phyloP scores from a whole-genome alignment of 64 coral and sea anemone genomes.

The Pocillopora verrucosa region DNA sequence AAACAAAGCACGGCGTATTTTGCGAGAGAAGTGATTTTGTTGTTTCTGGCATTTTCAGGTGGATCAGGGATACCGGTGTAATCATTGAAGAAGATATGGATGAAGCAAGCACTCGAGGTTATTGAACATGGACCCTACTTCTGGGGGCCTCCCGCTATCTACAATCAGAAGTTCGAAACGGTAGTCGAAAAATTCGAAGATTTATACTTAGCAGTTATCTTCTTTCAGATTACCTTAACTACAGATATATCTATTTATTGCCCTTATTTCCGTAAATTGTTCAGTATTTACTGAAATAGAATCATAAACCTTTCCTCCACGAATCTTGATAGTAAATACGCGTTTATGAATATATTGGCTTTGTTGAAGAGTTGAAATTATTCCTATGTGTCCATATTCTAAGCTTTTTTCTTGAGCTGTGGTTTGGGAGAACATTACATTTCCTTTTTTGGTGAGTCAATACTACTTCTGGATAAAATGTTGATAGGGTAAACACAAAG shows the following conservation, averaged over 20 bases:
- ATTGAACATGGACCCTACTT: conserved; percentile 23
- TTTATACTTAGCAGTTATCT: neutral
- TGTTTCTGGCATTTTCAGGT: neutral
- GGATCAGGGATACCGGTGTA: conserved; percentile 17
- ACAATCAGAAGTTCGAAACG: neutral
- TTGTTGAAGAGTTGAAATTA: conserved; percentile 13
- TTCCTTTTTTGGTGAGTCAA: neutral
- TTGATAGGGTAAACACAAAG: neutral
- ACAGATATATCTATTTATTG: neutral
- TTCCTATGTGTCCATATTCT: neutral
- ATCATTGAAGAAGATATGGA: conserved; percentile 2
- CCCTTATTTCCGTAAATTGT: neutral
- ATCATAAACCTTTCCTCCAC: neutral
- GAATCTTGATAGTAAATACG: conserved; percentile 7
- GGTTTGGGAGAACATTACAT: neutral
- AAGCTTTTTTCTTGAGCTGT: neutral
- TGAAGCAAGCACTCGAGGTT: neutral
- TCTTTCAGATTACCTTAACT: neutral
- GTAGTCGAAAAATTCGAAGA: neutral
- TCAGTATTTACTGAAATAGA: neutral
- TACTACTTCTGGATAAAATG: neutral
- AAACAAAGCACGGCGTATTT: neutral
- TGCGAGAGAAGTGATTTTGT: neutral
- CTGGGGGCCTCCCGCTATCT: neutral
- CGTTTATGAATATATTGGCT: neutral